A percentile compares a stretch with the other conserved stretches of the same genome.
phyloP scores from a whole-genome alignment of 2,113 vertebrate species.

The Macroglossus sobrinus region DNA sequence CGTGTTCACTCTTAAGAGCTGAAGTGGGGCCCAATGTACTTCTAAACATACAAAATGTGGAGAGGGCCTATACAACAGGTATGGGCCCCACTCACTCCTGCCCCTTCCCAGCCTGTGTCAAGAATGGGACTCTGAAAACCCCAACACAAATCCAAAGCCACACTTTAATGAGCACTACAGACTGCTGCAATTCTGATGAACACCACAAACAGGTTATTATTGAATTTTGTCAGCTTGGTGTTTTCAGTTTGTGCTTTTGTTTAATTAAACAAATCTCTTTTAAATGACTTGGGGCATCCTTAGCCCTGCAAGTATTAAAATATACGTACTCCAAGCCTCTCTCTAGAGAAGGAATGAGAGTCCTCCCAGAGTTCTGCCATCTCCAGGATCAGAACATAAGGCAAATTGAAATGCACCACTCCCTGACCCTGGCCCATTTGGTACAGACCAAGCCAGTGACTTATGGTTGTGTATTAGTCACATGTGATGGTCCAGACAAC shows the following conservation, averaged over 20 bases:
- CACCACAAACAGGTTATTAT: background rate
- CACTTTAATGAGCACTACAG: background rate
- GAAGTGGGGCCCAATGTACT: background rate
- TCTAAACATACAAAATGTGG: background rate
- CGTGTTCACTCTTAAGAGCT: background rate
- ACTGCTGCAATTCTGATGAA: background rate
- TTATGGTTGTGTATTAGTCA: background rate
- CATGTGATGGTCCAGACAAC: background rate
- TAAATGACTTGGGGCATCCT: background rate
- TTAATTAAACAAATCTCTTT: conserved; percentile 9
- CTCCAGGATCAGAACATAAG: background rate
- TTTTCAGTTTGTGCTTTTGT: background rate
- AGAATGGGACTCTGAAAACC: background rate
- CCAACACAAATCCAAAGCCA: background rate
- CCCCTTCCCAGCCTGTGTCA: background rate
- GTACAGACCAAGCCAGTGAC: background rate
- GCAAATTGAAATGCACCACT: background rate
- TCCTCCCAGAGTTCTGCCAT: background rate
- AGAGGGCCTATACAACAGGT: background rate
- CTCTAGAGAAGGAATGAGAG: background rate
- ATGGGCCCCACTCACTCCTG: background rate
- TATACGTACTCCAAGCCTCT: background rate
- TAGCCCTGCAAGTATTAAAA: background rate
- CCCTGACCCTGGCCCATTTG: background rate
- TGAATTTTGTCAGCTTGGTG: background rate